phyloP scores from a whole-genome alignment of 2,797 vertebrate species.

The Sebastes itinus region DNA sequence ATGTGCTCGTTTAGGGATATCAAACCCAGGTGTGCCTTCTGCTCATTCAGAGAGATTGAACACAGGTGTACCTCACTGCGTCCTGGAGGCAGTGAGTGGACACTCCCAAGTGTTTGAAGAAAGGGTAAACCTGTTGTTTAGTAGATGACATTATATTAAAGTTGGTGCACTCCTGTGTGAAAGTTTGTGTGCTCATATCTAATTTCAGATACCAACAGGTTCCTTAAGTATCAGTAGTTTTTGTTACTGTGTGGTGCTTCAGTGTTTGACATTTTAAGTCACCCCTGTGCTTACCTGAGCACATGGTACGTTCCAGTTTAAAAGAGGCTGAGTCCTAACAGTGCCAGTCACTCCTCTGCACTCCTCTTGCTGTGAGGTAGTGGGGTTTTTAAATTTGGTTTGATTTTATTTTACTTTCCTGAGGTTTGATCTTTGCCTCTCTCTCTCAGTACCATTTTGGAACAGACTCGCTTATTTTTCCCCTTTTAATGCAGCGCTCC shows the following conservation, averaged over 20 bases:
- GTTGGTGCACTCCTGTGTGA: not conserved
- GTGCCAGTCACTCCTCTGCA: not conserved
- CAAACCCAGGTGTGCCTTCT: slow-evolving; percentile 3
- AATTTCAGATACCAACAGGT: not conserved
- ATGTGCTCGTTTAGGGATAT: not conserved
- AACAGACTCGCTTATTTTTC: not conserved
- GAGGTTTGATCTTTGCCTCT: not conserved
- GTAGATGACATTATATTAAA: not conserved
- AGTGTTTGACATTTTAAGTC: not conserved
- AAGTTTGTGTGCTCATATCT: not conserved
- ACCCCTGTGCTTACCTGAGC: slow-evolving; percentile 8
- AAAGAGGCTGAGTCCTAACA: not conserved
- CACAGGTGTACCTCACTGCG: slow-evolving; percentile 7
- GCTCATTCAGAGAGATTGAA: not conserved
- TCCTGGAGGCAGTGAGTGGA: not conserved
- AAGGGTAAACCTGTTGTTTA: not conserved
- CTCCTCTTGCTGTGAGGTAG: not conserved
- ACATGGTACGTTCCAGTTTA: slow-evolving; percentile 4
- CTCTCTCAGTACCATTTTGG: not conserved
- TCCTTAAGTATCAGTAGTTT: not conserved
- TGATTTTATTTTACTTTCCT: not conserved
- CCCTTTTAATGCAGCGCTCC: not conserved
- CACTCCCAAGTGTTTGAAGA: not conserved
- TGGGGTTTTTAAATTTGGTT: not conserved
- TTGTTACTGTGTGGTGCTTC: not conserved